Percentiles rank a stretch among this genome's conserved stretches.
Evolutionary conservation across 1,140 invertebrate species (phyloP).

Genomic region (Dysdera silvatica): DNA sequence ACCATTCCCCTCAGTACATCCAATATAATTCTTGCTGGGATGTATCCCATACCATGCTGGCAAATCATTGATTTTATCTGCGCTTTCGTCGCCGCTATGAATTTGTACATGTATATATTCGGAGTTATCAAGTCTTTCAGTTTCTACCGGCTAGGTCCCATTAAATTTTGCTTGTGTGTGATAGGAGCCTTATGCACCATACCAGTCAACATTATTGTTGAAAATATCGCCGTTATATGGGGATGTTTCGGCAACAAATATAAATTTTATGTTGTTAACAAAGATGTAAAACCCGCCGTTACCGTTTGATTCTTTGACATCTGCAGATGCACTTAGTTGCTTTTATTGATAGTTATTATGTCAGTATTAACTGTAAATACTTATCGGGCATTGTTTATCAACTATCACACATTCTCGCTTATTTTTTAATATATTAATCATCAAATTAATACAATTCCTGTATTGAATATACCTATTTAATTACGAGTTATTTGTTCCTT

Average conservation of each 20-base stretch:
- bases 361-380: no score
- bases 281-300: slow-evolving; percentile 56
- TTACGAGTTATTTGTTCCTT: no score
- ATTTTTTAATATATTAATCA: no score
- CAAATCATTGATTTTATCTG: slow-evolving; percentile 69
- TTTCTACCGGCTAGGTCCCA: slow-evolving; percentile 69
- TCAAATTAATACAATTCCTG: no score
- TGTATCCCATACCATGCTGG: slow-evolving; percentile 76
- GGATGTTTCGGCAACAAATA: slow-evolving; percentile 84
- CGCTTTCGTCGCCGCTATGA: slow-evolving; percentile 79
- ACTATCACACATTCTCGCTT: no score
- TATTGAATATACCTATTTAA: no score
- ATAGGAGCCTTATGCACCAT: slow-evolving; percentile 77
- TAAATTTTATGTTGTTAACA: slow-evolving; percentile 91
- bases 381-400: no score
- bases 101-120: slow-evolving; percentile 93
- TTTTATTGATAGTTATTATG: no score
- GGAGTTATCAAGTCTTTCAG: slow-evolving; percentile 92
- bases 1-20: slow-evolving; percentile 86
- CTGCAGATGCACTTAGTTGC: no score
- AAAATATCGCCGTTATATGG: slow-evolving; percentile 89
- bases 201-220: slow-evolving; percentile 83
- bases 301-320: slow-evolving; percentile 30
- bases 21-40: slow-evolving; percentile 70
- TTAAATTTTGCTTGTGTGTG: slow-evolving; percentile 70